These are phyloP conservation scores for Laupala kohalensis DNA, from an alignment of 1,140 invertebrate species.

Conservation along the genomic window DNA sequence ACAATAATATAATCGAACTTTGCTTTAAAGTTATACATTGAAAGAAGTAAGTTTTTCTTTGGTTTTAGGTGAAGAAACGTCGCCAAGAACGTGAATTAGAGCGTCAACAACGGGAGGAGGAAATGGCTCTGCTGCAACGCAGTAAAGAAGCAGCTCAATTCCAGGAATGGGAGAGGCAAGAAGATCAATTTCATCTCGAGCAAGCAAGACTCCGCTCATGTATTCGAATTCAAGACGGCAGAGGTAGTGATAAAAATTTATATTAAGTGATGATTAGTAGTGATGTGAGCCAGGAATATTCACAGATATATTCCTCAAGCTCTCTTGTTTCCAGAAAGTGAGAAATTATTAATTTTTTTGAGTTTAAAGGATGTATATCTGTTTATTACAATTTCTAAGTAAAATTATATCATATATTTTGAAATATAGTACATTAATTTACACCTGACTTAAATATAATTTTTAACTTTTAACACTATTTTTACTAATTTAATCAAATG, in stretches of 20 bases:
- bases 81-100: conserved; percentile 80
- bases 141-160: conserved; percentile 92
- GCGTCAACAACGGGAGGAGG: conserved; percentile 76
- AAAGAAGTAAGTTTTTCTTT: neutral
- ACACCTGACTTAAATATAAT: too few species aligned
- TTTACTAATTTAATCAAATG: too few species aligned
- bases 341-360: too few species aligned
- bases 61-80: conserved; percentile 66
- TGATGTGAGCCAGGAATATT: too few species aligned
- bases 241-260: conserved; percentile 35
- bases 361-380: too few species aligned
- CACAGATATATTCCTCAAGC: too few species aligned
- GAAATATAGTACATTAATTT: too few species aligned
- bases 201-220: conserved; percentile 79
- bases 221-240: conserved; percentile 89
- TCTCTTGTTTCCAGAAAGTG: too few species aligned
- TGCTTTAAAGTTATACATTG: neutral
- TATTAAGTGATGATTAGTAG: too few species aligned
- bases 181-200: conserved; percentile 85
- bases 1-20: neutral
- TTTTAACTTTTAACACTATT: too few species aligned
- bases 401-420: too few species aligned
- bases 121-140: conserved; percentile 73
- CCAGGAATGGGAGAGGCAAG: conserved; percentile 86
- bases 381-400: too few species aligned